Conservation (phyloP, 2,888 invertebrate species). For the Ormyrus labotus region DNA sequence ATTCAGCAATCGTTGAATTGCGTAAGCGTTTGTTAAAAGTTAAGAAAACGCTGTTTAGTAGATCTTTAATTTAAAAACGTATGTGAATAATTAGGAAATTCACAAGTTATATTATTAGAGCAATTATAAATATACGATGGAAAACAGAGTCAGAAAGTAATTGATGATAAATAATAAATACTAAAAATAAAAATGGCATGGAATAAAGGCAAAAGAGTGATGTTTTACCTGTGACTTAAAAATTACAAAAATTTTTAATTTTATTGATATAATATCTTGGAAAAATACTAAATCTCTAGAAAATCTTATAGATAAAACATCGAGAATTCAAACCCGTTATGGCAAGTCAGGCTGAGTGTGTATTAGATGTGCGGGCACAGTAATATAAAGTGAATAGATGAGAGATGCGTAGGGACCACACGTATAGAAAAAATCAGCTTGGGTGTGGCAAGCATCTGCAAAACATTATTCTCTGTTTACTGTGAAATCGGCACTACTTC, state of each 20-base stretch:
- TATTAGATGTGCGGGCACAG: slow-evolving; percentile 52
- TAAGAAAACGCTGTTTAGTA: slow-evolving; percentile 47
- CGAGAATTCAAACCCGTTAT: slow-evolving; percentile 43
- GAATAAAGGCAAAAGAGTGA: slow-evolving; percentile 18
- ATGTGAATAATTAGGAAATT: slow-evolving; percentile 55
- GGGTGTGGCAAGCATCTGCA: slow-evolving; percentile 39
- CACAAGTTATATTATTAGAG: slow-evolving; percentile 51
- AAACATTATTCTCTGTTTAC: slow-evolving; percentile 12
- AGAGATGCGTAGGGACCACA: slow-evolving; percentile 33
- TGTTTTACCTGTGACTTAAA: slow-evolving; percentile 41
- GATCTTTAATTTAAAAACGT: slow-evolving; percentile 51
- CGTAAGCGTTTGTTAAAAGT: slow-evolving; percentile 33
- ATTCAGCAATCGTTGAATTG: slow-evolving; percentile 28
- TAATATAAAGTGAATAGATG: slow-evolving; percentile 32
- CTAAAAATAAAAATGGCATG: background rate
- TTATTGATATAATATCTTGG: slow-evolving; percentile 11
- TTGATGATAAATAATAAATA: slow-evolving; percentile 28
- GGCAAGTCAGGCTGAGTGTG: slow-evolving; percentile 48
- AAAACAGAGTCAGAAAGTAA: slow-evolving; percentile 50
- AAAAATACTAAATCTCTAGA: slow-evolving; percentile 35
- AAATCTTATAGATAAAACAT: slow-evolving; percentile 41
- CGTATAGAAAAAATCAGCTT: slow-evolving; percentile 20
- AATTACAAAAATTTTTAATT: slow-evolving; percentile 21
- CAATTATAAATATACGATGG: slow-evolving; percentile 52
- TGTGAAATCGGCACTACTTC: too few species aligned